Evolutionary conservation across 2,888 invertebrate genomes (phyloP).

Genomic region (Heliconius cydno): DNA sequence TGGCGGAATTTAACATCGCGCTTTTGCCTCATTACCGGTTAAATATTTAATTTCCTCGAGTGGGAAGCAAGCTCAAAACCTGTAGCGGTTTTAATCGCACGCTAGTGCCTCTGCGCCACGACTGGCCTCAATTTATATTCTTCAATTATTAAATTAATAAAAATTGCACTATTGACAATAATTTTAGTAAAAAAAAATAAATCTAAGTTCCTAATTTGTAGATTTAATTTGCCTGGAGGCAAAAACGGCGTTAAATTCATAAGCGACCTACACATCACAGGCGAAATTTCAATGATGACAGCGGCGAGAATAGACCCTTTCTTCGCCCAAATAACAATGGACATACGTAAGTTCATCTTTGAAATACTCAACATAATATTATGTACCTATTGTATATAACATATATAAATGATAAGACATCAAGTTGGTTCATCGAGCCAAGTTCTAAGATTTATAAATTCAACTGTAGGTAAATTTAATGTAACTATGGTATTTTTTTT

Average conservation of each 20-base stretch:
- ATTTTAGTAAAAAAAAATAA: not conserved
- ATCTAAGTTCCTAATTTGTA: constrained; percentile 49
- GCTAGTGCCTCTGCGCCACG: not conserved
- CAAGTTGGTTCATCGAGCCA: too few species aligned
- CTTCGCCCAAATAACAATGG: constrained; percentile 68
- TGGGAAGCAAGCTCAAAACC: not conserved
- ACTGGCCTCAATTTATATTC: not conserved
- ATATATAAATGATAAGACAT: too few species aligned
- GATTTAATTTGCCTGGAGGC: constrained; percentile 64
- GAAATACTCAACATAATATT: not conserved
- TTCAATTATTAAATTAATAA: too few species aligned
- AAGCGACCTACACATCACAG: constrained; percentile 72
- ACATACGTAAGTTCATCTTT: constrained; percentile 66
- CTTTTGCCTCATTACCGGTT: too few species aligned
- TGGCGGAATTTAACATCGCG: too few species aligned
- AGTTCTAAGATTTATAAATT: too few species aligned
- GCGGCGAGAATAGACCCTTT: constrained; percentile 61
- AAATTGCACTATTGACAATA: not conserved
- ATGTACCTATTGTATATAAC: too few species aligned
- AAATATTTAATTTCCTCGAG: not conserved
- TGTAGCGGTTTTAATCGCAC: not conserved
- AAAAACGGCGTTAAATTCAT: constrained; percentile 66
- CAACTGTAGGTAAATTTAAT: too few species aligned
- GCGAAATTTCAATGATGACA: constrained; percentile 65
- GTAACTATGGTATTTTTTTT: too few species aligned